Evolutionary conservation across 2,113 vertebrate species (phyloP), one percentile per base, ranked within the genome.

Genomic region (Pholis gunnellus): DNA sequence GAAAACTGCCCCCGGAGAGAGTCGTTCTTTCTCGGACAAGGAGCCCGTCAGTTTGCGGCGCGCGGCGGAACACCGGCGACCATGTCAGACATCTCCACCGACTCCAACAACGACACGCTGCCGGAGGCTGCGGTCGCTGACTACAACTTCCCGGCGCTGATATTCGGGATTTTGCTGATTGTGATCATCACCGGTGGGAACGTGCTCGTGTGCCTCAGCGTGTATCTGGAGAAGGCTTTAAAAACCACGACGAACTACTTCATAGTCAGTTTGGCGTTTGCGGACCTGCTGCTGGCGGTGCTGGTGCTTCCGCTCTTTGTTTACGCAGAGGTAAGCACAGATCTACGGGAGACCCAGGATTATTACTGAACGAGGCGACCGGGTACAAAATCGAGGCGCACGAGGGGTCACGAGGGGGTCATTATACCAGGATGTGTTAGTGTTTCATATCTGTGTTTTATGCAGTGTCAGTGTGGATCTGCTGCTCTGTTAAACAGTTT

Each of bases 211-310:
- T 98, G 97, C 66, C 84, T 96, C 13, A 97, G 98, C 88, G 97
- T 99, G 78, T 96, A 95, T 83, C 88, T 95, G 65, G 97, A 98
- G 93, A 97, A 97, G 84, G 95, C 97, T 46, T 88, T 99, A 60
- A 97, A 97, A 93, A 99, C 98, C 18, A 97, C 97, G 44, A 98
- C 97, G 44, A 99, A 99, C 94, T 97, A 96, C 92, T 99, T 99
- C 94, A 96, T 99, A 68, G 95, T 98, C 89, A 99, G 97, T 84
- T 91, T 98, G 85, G 98, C 98, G 60, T 96, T 96, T 5, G 95
- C 98, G 0, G 97, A 98, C 89, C 89, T 98, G 2, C 96, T 98
- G 14, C 94, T 98, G 70, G 97, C 97, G 0, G 72, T 99, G 9
- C 95, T 99, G 36, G 98, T 99, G 2, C 93, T 99, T 85, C 97